Conservation (phyloP, 2,888 invertebrate genomes). For the Drosophila quasianomalipes region DNA sequence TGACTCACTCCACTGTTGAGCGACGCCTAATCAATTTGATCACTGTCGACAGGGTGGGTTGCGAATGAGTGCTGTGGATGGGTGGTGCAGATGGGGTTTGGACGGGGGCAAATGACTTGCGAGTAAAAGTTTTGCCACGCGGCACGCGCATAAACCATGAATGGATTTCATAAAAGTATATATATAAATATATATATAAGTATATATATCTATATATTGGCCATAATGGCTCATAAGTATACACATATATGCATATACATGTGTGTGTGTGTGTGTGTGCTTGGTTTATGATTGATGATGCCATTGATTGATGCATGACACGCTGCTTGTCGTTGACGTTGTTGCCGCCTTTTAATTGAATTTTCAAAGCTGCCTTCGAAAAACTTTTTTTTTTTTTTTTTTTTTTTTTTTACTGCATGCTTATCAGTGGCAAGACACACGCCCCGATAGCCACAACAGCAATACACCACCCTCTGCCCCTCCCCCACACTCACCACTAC, state of each 20-base stretch:
- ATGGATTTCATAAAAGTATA: slow-evolving; percentile 41
- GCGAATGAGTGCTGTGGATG: slow-evolving; percentile 1
- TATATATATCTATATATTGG: background rate
- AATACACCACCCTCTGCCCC: background rate
- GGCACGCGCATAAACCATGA: slow-evolving; percentile 51
- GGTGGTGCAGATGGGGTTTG: background rate
- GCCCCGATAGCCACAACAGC: slow-evolving; percentile 11
- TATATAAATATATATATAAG: background rate
- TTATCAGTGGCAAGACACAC: slow-evolving; percentile 64
- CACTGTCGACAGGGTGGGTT: slow-evolving; percentile 15
- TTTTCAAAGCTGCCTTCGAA: slow-evolving; percentile 59
- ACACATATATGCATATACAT: slow-evolving; percentile 1
- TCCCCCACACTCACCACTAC: too few species aligned
- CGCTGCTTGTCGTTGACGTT: slow-evolving; percentile 58
- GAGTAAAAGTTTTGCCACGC: slow-evolving; percentile 57
- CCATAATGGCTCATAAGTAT: slow-evolving; percentile 9
- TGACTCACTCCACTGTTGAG: background rate
- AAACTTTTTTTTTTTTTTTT: slow-evolving; percentile 42
- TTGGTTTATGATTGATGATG: slow-evolving; percentile 75
- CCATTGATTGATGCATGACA: slow-evolving; percentile 78
- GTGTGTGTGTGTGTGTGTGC: slow-evolving; percentile 24
- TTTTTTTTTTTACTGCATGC: slow-evolving; percentile 58
- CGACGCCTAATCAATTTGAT: slow-evolving; percentile 46
- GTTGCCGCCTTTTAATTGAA: slow-evolving; percentile 76
- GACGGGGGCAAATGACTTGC: slow-evolving; percentile 45